Conservation (phyloP, 1,140 invertebrate species). For the Zaprionus capensis region DNA sequence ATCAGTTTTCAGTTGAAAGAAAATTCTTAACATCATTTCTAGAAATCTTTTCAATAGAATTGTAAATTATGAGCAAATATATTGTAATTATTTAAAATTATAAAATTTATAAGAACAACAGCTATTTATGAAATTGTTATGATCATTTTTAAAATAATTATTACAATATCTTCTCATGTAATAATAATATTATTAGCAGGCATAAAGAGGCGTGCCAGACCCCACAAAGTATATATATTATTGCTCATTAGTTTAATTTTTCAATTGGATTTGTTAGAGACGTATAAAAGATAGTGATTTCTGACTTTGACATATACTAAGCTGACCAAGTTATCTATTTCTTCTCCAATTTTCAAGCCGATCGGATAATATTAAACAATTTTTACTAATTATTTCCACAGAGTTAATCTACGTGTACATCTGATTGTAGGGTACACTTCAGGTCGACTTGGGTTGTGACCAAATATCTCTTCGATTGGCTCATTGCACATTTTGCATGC, state of each 20-base stretch:
- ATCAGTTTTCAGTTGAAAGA: conserved; percentile 3
- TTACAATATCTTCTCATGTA: neutral
- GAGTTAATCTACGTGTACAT: neutral
- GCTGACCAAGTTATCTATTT: no score
- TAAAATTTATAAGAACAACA: neutral
- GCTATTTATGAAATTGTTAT: neutral
- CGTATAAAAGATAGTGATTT: no score
- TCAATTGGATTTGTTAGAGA: no score
- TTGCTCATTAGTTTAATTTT: no score
- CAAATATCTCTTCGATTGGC: conserved; percentile 34
- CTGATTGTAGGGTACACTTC: conserved; percentile 10
- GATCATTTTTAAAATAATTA: neutral
- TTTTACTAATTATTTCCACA: neutral
- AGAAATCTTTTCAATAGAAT: no score
- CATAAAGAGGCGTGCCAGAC: no score
- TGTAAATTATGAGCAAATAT: neutral
- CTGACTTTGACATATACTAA: no score
- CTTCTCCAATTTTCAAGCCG: neutral
- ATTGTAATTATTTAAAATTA: no score
- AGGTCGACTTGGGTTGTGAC: conserved; percentile 24
- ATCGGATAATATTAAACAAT: neutral
- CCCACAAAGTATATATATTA: neutral
- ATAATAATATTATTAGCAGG: neutral
- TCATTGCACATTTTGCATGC: conserved; percentile 56
- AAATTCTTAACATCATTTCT: no score